Evolutionary conservation across 1,140 invertebrate genomes (phyloP).

Genomic region (Halesus radiatus): DNA sequence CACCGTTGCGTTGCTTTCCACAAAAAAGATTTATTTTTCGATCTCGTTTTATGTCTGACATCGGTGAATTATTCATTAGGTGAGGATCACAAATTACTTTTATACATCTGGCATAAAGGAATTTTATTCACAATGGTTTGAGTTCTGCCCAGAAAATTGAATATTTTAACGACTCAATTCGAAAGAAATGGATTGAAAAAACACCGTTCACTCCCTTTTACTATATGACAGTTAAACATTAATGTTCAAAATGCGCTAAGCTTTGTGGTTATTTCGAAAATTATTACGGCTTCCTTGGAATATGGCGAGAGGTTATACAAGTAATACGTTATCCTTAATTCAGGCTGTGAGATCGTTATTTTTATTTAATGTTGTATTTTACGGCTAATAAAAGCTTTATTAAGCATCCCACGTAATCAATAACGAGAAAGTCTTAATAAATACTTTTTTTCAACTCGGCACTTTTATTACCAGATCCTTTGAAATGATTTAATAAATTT

Average conservation of each 20-base stretch:
- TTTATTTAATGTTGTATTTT: neutral
- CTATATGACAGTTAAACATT: too few species aligned
- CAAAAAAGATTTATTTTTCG: neutral
- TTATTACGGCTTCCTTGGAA: too few species aligned
- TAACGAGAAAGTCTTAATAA: too few species aligned
- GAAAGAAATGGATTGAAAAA: neutral
- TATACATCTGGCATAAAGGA: constrained; percentile 15
- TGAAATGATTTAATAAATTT: too few species aligned
- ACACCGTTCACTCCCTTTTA: neutral
- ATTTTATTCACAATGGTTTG: constrained; percentile 6
- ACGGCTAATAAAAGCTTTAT: too few species aligned
- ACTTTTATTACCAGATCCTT: too few species aligned
- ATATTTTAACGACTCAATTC: constrained; percentile 2
- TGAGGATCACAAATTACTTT: constrained; percentile 8
- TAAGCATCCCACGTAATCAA: too few species aligned
- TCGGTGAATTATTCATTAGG: constrained; percentile 24
- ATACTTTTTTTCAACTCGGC: too few species aligned
- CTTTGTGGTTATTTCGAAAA: too few species aligned
- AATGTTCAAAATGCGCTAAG: too few species aligned
- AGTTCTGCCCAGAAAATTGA: neutral
- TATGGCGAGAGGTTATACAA: neutral
- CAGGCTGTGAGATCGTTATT: neutral
- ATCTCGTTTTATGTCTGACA: neutral
- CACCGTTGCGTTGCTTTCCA: neutral
- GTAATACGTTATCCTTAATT: neutral